A percentile compares a stretch with the other conserved stretches of the same genome.
Evolutionary conservation across 2,888 invertebrate species (phyloP).

Genomic region (Drosophila mimetica): DNA sequence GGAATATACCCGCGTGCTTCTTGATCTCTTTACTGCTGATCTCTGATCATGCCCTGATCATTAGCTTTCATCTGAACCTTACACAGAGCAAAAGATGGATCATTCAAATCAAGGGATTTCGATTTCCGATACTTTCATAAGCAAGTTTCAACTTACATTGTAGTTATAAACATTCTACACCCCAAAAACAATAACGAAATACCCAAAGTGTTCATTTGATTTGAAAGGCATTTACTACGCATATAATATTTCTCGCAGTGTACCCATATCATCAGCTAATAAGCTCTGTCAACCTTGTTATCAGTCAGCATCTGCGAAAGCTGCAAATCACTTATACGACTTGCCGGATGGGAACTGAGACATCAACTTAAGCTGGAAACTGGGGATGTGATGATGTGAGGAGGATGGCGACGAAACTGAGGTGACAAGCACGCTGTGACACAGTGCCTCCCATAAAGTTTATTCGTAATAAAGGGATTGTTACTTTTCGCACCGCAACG

Average conservation of each 20-base stretch:
- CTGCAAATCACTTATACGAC: slow-evolving; percentile 30
- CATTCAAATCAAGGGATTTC: too few species aligned
- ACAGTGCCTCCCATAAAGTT: slow-evolving; percentile 16
- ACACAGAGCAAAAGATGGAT: too few species aligned
- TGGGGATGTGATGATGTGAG: slow-evolving; percentile 2
- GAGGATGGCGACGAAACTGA: neutral
- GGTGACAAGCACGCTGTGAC: slow-evolving; percentile 29
- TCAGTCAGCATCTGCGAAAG: slow-evolving; percentile 32
- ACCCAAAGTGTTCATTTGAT: too few species aligned
- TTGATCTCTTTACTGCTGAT: slow-evolving; percentile 12
- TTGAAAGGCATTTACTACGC: too few species aligned
- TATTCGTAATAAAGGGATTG: slow-evolving; percentile 14
- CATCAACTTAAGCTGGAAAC: neutral
- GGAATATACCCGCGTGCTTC: slow-evolving; percentile 12
- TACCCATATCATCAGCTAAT: slow-evolving; percentile 10
- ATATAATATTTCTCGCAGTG: neutral
- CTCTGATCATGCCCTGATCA: slow-evolving; percentile 6
- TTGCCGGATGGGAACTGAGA: slow-evolving; percentile 27
- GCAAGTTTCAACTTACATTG: too few species aligned
- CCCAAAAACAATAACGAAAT: too few species aligned
- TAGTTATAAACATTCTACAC: too few species aligned
- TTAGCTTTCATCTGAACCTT: neutral
- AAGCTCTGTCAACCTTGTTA: slow-evolving; percentile 5
- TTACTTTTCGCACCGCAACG: slow-evolving; percentile 21
- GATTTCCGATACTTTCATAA: too few species aligned